A percentile compares a stretch with the other conserved stretches of the same genome.
phyloP scores from a whole-genome alignment of 92 coral and sea anemone genomes.

The Diadumene lineata region DNA sequence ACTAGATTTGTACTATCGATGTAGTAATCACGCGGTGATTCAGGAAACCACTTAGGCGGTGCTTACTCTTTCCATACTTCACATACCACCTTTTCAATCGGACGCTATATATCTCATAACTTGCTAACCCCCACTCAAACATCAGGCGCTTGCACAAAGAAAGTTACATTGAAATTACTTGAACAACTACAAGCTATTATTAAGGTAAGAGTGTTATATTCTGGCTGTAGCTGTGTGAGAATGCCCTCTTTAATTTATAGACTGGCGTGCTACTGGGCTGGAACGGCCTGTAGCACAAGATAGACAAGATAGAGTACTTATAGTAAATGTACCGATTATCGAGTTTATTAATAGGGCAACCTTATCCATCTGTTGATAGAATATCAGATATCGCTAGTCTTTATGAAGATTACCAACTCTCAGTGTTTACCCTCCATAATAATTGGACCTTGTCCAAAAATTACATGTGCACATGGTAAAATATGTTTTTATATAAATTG shows the following conservation, averaged over 20 bases:
- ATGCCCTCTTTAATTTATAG: neutral
- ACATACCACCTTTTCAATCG: conserved; percentile 18
- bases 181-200: neutral
- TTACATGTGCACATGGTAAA: neutral
- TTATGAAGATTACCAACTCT: neutral
- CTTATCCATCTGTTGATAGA: conserved; percentile 6
- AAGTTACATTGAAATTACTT: neutral
- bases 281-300: neutral
- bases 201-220: conserved; percentile 10
- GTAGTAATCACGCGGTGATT: conserved; percentile 18
- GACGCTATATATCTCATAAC: neutral
- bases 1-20: conserved; percentile 4
- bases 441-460: too few species aligned
- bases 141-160: neutral
- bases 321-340: neutral
- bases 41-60: conserved; percentile 35
- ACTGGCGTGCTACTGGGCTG: neutral
- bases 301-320: neutral
- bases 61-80: conserved; percentile 15
- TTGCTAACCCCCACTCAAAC: conserved; percentile 1
- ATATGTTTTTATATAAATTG: too few species aligned
- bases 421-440: too few species aligned
- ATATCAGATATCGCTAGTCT: neutral
- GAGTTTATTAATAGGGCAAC: conserved; percentile 2
- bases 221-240: neutral